Percentiles rank a stretch among this genome's conserved stretches.
Evolutionary conservation across 2,888 invertebrate species (phyloP).

Genomic region (Philonicus albiceps): DNA sequence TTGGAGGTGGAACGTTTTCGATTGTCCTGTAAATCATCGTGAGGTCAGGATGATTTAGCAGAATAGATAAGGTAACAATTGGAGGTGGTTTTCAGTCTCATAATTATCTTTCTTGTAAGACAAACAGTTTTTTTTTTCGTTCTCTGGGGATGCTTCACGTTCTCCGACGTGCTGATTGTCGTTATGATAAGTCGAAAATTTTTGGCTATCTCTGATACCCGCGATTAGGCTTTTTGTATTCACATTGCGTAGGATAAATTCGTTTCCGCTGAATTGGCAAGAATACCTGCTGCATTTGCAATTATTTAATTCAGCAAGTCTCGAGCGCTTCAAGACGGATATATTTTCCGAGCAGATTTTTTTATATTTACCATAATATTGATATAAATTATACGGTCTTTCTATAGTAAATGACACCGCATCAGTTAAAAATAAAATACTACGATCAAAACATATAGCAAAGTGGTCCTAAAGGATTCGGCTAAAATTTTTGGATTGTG

Average conservation of each 20-base stretch:
- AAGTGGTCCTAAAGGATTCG: no score
- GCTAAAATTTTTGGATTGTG: no score
- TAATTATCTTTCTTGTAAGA: neutral
- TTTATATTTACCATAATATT: no score
- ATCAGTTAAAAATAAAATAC: no score
- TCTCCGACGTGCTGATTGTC: neutral
- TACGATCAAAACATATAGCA: no score
- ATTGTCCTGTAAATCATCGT: constrained; percentile 20
- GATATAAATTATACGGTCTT: no score
- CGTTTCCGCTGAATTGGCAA: neutral
- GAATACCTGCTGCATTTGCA: neutral
- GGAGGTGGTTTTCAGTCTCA: neutral
- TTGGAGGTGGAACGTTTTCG: constrained; percentile 1
- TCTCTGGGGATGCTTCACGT: neutral
- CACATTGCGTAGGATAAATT: neutral
- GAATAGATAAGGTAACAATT: neutral
- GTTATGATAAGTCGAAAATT: neutral
- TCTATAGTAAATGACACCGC: no score
- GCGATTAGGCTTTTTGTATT: neutral
- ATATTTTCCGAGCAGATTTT: neutral
- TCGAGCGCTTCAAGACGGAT: neutral
- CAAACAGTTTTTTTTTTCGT: neutral
- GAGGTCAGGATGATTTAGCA: neutral
- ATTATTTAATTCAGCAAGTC: neutral
- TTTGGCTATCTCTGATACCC: neutral